Evolutionary conservation across 2,113 vertebrate species (phyloP).

Genomic region (Daphoenositta chrysoptera): DNA sequence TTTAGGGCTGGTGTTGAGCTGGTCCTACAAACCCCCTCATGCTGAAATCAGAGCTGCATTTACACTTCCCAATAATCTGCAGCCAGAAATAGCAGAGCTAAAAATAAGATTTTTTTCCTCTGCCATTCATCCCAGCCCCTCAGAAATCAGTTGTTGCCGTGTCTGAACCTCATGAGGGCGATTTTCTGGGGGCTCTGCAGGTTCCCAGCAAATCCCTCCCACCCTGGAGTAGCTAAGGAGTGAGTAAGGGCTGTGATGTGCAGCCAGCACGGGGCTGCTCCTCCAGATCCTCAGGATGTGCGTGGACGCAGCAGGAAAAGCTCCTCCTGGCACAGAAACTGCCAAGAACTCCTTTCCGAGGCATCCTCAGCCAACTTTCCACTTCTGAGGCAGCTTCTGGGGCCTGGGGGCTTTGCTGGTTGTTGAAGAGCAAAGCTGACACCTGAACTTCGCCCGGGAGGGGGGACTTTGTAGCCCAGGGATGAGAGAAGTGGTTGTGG

Average conservation of each 20-base stretch:
- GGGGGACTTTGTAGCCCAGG: neutral
- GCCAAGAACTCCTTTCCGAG: neutral
- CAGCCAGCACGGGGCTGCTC: neutral
- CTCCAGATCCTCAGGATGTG: rapidly evolving
- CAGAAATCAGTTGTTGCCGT: neutral
- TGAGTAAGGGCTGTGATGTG: neutral
- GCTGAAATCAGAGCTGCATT: neutral
- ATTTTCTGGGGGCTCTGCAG: neutral
- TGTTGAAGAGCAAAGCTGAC: neutral
- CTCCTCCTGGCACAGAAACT: neutral
- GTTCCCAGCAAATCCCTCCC: neutral
- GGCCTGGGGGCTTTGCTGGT: neutral
- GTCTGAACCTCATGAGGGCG: neutral
- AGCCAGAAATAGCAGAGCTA: neutral
- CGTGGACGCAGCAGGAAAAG: neutral
- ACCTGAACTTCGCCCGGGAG: neutral
- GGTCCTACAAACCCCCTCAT: neutral
- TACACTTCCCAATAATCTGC: neutral
- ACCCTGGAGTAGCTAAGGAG: rapidly evolving
- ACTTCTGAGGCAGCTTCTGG: neutral
- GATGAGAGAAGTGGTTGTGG: neutral
- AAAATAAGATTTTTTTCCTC: neutral
- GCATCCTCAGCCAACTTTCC: neutral
- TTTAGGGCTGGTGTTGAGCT: neutral
- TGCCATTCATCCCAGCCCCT: neutral